These are phyloP conservation scores for Gallinago solitaria DNA, from an alignment of 2,797 vertebrate species.

Conservation along the genomic window DNA sequence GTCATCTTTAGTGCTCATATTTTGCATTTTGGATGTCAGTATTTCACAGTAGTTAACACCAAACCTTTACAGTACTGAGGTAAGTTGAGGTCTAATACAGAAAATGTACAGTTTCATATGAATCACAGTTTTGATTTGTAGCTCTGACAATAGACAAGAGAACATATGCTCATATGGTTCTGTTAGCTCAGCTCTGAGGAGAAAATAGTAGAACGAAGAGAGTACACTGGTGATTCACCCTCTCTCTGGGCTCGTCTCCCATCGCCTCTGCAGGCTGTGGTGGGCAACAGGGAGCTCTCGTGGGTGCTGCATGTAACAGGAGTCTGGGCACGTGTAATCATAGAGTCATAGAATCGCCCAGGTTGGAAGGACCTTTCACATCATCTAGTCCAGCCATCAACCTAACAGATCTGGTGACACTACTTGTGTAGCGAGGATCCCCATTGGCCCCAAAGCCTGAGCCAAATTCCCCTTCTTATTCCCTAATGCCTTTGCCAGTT, in stretches of 20 bases:
- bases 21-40: neutral
- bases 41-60: neutral
- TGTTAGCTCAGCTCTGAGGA: constrained; percentile 1
- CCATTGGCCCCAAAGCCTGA: neutral
- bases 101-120: constrained; percentile 10
- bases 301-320: neutral
- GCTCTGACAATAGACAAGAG: constrained; percentile 29
- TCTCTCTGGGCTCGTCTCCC: neutral
- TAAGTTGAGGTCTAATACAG: neutral
- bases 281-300: neutral
- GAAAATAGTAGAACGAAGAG: neutral
- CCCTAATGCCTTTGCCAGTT: neutral
- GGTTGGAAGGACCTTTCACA: too few species aligned
- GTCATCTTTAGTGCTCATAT: neutral
- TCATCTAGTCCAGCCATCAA: too few species aligned
- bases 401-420: neutral
- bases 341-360: too few species aligned
- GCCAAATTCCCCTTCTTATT: neutral
- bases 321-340: neutral
- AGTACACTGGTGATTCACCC: neutral
- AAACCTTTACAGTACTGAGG: neutral
- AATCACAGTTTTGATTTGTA: constrained; percentile 36
- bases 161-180: constrained; percentile 14
- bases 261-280: neutral
- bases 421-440: neutral